Conservation (phyloP, 1,140 invertebrate genomes). For the Reticulitermes speratus region DNA sequence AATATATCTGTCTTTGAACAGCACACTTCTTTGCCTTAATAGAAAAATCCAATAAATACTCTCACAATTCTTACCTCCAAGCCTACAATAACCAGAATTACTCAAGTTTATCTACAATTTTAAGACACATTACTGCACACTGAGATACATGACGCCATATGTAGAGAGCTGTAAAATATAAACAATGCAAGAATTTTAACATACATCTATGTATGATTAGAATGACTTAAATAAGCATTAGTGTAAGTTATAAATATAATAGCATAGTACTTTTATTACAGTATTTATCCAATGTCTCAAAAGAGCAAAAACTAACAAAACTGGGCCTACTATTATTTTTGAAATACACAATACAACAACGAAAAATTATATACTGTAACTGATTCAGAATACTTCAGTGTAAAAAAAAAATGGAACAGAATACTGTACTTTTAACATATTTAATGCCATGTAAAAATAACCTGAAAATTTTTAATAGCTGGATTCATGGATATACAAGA, state of each 20-base stretch:
- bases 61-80: background rate
- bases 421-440: background rate
- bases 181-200: background rate
- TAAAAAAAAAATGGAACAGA: background rate
- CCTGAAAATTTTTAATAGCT: background rate
- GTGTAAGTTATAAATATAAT: background rate
- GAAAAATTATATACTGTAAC: background rate
- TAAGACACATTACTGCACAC: background rate
- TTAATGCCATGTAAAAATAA: background rate
- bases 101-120: background rate
- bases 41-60: background rate
- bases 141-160: background rate
- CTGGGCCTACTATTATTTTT: background rate
- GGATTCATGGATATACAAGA: background rate
- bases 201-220: background rate
- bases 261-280: background rate
- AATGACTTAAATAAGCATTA: background rate
- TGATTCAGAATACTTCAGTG: background rate
- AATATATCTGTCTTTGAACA: background rate
- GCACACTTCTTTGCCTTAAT: background rate
- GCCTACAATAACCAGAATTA: background rate
- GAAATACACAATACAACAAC: background rate
- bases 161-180: constrained; percentile 3
- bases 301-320: background rate
- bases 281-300: background rate